Evolutionary conservation across 2,797 vertebrate genomes (phyloP), one percentile per base, ranked within the genome.

Genomic region (Spatula clypeata): DNA sequence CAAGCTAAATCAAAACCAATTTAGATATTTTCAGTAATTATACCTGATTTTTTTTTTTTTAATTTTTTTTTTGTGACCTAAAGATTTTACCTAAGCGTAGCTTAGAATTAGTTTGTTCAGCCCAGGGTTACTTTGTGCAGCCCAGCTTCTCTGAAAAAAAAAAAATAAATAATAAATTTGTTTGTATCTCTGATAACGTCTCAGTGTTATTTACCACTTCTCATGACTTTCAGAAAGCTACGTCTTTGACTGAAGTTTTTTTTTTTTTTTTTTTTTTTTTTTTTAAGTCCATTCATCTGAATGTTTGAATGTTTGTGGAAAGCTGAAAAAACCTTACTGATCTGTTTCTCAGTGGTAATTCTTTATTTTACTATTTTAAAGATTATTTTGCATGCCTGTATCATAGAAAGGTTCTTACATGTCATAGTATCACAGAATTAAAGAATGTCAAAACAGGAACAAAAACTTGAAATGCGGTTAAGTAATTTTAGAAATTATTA

Each of bases 41-140:
- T 15, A 36, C n/a, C 18, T 58, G 27, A 21, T 0, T 4, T 0
- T 5, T 38, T 42, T 42, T 42, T 17, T 13, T 38, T 38, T 38
- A 13, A 9, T 40, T 40, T 40, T 44, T 57, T 49, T 79, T 47
- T 47, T 67, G 6, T 47, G 7, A 31, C 10, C 6, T 88, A 26
- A 29, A 55, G 16, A 21, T 75, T 74, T 86, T 57, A 38, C 3
- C n/a, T 53, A 38, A 71, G 21, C 6, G 2, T 70, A 36, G 60
- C 19, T 72, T 16, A 17, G 6, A 13, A 0, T 69, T 80, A 31
- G 0, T 0, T 57, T 61, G 6, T 14, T 3, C 51, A 36, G 55
- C 17, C 69, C 19, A 14, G 7, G 13, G 0, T 70, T 83, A 32
- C 0, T 0, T 57, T 73, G 18, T 51, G 42, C 65, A 70, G 45